A percentile compares a stretch with the other conserved stretches of the same genome.
Conservation (phyloP, 1,140 invertebrate genomes). For the Hyposmocoma kahamanoa region DNA sequence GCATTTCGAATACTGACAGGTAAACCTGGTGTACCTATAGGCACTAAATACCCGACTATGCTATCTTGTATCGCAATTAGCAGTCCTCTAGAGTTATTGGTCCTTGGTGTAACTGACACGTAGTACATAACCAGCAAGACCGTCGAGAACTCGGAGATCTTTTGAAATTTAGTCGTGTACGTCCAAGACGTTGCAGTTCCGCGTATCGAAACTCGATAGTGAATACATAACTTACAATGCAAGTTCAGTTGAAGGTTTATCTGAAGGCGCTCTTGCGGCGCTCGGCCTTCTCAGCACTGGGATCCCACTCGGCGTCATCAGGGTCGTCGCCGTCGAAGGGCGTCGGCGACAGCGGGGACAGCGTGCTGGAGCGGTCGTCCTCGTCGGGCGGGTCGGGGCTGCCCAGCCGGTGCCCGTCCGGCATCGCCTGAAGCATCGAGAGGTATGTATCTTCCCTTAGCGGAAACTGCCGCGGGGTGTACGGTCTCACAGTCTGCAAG, state of each 20-base stretch:
- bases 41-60: too few relatives aligned
- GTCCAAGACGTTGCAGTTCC: too few relatives aligned
- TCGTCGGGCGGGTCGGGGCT: conserved; percentile 45
- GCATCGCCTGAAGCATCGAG: conserved; percentile 81
- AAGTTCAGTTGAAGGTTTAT: too few relatives aligned
- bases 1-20: too few relatives aligned
- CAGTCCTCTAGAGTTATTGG: too few relatives aligned
- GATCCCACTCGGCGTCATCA: conserved; percentile 86
- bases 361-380: conserved; percentile 34
- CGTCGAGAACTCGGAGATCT: too few relatives aligned
- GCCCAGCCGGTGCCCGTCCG: conserved; percentile 73
- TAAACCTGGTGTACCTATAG: too few relatives aligned
- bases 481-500: conserved; percentile 76
- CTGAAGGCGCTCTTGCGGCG: conserved; percentile 37
- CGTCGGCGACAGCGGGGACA: conserved; percentile 40
- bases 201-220: too few relatives aligned
- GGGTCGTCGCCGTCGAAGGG: conserved; percentile 80
- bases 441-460: conserved; percentile 80
- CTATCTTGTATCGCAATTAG: too few relatives aligned
- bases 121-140: too few relatives aligned
- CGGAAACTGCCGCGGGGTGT: conserved; percentile 84
- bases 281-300: conserved; percentile 33
- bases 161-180: too few relatives aligned
- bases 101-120: too few relatives aligned
- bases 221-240: not conserved